Conservation (phyloP, 2,113 vertebrate species). For the Sinocyclocheilus anshuiensis region DNA sequence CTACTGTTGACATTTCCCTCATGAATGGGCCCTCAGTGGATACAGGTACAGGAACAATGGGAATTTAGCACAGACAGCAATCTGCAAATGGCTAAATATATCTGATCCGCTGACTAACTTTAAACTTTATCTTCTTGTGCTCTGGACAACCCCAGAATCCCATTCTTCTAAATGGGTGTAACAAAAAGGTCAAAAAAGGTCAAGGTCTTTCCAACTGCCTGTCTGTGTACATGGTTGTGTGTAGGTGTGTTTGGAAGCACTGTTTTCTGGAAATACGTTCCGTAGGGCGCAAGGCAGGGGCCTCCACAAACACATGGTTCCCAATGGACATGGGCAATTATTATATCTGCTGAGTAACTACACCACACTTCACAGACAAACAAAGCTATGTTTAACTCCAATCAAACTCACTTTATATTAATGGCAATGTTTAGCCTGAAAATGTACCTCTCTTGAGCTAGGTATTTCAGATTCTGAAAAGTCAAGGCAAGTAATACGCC, state of each 20-base stretch:
- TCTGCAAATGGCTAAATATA: conserved; percentile 26
- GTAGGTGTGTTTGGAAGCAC: conserved; percentile 1
- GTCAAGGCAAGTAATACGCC: neutral
- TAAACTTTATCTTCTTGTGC: neutral
- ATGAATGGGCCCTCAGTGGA: neutral
- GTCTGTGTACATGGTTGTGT: neutral
- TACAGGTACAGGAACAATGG: conserved; percentile 31
- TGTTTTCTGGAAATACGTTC: conserved; percentile 19
- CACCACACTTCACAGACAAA: conserved; percentile 32
- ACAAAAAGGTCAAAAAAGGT: conserved; percentile 15
- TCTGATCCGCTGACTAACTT: neutral
- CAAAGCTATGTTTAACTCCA: conserved; percentile 14
- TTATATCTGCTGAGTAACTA: conserved; percentile 6
- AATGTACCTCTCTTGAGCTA: neutral
- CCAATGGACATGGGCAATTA: conserved; percentile 9
- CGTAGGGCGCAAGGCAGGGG: neutral
- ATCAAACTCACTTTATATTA: conserved; percentile 20
- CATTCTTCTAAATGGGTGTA: neutral
- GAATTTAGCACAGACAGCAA: conserved; percentile 16
- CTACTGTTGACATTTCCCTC: neutral
- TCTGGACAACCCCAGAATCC: neutral
- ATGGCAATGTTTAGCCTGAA: neutral
- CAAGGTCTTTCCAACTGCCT: neutral
- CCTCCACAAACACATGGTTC: neutral
- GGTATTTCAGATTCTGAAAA: neutral